These are phyloP conservation scores for Halcyon smyrnensis DNA, from an alignment of 2,797 vertebrate species.

Conservation along the genomic window DNA sequence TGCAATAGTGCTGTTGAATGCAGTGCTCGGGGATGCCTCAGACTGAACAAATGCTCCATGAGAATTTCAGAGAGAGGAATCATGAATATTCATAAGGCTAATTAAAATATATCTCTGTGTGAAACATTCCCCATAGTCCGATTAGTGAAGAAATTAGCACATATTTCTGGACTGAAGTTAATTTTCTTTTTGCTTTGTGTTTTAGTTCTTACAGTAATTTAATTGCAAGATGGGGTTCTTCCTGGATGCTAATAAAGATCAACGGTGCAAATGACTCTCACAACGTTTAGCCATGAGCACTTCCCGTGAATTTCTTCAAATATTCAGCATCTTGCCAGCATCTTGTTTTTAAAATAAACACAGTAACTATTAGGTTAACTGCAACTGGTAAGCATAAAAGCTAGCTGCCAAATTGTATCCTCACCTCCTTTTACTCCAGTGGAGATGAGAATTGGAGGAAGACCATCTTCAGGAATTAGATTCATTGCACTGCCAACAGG, in stretches of 20 bases:
- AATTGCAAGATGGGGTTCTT: not conserved
- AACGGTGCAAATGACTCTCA: not conserved
- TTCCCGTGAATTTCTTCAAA: not conserved
- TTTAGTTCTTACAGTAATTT: constrained; percentile 29
- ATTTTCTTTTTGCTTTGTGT: constrained; percentile 15
- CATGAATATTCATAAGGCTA: constrained; percentile 62
- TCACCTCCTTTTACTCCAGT: constrained; percentile 99
- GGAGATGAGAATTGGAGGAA: constrained; percentile 99
- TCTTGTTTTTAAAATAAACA: constrained; percentile 20
- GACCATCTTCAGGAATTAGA: constrained; percentile 97
- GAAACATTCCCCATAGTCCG: constrained; percentile 40
- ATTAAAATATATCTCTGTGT: constrained; percentile 54
- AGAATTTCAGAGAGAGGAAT: constrained; percentile 7
- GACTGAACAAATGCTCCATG: not conserved
- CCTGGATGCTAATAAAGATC: not conserved
- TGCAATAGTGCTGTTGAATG: not conserved
- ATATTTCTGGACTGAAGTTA: constrained; percentile 28
- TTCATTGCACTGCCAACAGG: constrained; percentile 96
- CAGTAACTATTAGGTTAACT: not conserved
- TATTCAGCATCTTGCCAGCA: not conserved
- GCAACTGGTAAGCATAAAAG: not conserved
- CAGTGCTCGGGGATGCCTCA: constrained; percentile 12
- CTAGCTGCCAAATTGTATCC: constrained; percentile 46
- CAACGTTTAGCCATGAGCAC: not conserved
- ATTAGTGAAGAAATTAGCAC: constrained; percentile 58